Percentiles rank a stretch among this genome's conserved stretches.
Conservation (phyloP, 2,797 vertebrate genomes). For the Graptemys geographica region DNA sequence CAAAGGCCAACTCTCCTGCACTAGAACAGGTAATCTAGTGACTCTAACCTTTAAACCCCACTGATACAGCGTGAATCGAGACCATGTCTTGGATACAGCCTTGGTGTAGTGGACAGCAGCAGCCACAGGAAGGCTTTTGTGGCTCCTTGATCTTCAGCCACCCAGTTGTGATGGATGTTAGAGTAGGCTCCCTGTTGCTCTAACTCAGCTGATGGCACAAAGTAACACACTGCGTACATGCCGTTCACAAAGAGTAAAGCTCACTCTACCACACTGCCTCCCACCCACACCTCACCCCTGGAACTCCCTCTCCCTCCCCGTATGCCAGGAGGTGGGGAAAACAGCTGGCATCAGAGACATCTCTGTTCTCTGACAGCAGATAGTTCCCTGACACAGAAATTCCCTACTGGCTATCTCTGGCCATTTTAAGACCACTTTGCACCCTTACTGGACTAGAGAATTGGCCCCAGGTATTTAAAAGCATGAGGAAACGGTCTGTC, state of each 20-base stretch:
- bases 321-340: background rate
- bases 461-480: background rate
- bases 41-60: background rate
- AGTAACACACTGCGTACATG: background rate
- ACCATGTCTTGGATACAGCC: background rate
- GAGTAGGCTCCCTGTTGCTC: background rate
- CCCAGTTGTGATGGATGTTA: background rate
- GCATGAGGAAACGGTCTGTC: background rate
- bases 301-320: background rate
- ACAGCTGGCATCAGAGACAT: background rate
- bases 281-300: background rate
- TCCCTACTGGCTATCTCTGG: background rate
- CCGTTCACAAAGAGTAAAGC: background rate
- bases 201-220: background rate
- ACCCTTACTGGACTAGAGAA: background rate
- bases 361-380: background rate
- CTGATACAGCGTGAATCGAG: accelerated
- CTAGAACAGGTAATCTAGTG: background rate
- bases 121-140: background rate
- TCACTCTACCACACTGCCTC: background rate
- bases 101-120: background rate
- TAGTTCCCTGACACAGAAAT: constrained; percentile 32
- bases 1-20: background rate
- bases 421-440: background rate
- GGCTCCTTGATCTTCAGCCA: background rate